A percentile compares a stretch with the other conserved stretches of the same genome.
Evolutionary conservation across 2,797 vertebrate genomes (phyloP).

Genomic region (Halcyon chelicuti): DNA sequence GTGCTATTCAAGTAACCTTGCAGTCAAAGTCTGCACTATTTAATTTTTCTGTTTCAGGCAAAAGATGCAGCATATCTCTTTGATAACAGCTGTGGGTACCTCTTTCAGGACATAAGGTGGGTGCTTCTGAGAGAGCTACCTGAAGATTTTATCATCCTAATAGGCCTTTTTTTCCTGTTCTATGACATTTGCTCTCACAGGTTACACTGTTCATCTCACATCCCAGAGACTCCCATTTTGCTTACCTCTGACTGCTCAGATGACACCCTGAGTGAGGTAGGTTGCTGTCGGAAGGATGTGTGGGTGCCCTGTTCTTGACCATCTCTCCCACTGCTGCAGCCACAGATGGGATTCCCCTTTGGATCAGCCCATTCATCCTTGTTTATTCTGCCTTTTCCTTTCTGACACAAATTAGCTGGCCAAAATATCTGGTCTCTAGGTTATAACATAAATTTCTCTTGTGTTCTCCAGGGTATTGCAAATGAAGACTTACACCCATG

Average conservation of each 20-base stretch:
- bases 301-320: neutral
- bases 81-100: neutral
- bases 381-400: conserved; percentile 40
- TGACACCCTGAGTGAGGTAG: neutral
- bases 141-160: neutral
- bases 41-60: neutral
- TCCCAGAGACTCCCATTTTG: neutral
- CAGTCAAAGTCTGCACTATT: neutral
- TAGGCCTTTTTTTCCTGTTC: neutral
- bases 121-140: neutral
- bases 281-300: neutral
- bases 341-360: conserved; percentile 13
- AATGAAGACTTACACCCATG: neutral
- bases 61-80: neutral
- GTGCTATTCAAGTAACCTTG: neutral
- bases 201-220: neutral
- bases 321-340: neutral
- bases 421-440: neutral
- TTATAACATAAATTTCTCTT: neutral
- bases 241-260: neutral
- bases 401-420: neutral
- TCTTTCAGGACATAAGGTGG: neutral
- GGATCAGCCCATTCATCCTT: neutral
- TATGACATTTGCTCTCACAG: neutral
- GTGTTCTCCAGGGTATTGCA: neutral